Percentiles rank a stretch among this genome's conserved stretches.
These are phyloP conservation scores for Apamea epomidion DNA, from an alignment of 2,888 invertebrate genomes.

Conservation along the genomic window DNA sequence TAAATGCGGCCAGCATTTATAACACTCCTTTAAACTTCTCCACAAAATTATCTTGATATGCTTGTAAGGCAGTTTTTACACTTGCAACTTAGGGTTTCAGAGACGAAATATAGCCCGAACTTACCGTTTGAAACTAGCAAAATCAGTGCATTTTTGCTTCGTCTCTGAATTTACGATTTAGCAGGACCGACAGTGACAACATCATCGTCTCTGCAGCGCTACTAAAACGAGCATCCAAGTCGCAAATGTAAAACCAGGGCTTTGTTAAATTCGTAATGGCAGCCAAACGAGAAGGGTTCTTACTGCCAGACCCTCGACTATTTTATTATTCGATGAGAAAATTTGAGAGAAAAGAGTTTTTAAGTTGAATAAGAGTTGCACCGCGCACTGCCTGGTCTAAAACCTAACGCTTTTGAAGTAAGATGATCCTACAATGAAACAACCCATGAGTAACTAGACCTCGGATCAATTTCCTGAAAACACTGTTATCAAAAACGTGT, in stretches of 20 bases:
- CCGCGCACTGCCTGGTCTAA: constrained; percentile 49
- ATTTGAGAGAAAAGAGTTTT: background rate
- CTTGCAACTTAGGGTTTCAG: background rate
- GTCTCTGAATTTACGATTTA: background rate
- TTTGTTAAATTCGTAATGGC: background rate
- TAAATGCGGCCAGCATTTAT: background rate
- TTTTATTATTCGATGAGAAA: background rate
- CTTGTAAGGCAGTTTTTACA: background rate
- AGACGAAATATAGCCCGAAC: background rate
- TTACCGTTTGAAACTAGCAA: background rate
- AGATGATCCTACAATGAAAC: background rate
- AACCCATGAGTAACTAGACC: background rate
- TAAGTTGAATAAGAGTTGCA: constrained; percentile 54
- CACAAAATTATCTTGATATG: background rate
- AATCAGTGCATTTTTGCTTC: background rate
- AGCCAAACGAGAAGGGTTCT: no score
- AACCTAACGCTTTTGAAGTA: constrained; percentile 6
- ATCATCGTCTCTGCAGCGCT: background rate
- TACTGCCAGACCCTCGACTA: background rate
- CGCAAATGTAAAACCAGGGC: constrained; percentile 8
- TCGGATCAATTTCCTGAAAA: constrained; percentile 23
- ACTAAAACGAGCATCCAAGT: background rate
- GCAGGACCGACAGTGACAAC: background rate
- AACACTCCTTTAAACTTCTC: background rate
- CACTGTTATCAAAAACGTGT: constrained; percentile 10